A percentile compares a stretch with the other conserved stretches of the same genome.
Conservation (phyloP, 2,888 invertebrate species). For the Callyntrura sp. region DNA sequence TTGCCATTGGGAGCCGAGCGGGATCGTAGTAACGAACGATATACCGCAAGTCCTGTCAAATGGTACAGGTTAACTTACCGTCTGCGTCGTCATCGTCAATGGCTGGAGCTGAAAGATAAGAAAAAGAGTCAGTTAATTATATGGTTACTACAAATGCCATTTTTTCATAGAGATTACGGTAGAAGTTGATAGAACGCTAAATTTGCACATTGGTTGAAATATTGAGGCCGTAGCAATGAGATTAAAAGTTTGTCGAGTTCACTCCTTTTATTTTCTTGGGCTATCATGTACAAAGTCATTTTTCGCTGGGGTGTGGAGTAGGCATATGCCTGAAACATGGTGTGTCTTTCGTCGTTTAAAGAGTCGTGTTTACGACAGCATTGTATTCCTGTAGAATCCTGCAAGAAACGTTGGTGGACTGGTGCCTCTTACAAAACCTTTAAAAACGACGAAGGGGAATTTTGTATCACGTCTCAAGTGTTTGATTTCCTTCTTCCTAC, state of each 20-base stretch:
- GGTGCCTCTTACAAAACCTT: background rate
- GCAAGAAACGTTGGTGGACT: too few relatives aligned
- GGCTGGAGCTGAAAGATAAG: slow-evolving; percentile 82
- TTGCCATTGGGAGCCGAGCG: background rate
- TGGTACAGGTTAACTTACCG: slow-evolving; percentile 86
- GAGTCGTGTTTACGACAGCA: too few relatives aligned
- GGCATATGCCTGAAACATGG: background rate
- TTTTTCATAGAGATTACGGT: too few relatives aligned
- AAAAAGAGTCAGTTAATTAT: slow-evolving; percentile 8
- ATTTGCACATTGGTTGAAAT: background rate
- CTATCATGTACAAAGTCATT: background rate
- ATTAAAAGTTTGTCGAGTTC: background rate
- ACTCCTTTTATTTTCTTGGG: background rate
- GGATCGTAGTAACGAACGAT: background rate
- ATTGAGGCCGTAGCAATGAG: background rate
- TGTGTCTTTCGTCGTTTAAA: too few relatives aligned
- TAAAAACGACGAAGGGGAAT: background rate
- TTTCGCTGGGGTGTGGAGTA: background rate
- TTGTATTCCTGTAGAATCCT: too few relatives aligned
- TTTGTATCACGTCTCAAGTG: background rate
- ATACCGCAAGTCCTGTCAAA: slow-evolving; percentile 85
- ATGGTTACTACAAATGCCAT: background rate
- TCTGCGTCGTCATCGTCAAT: slow-evolving; percentile 83
- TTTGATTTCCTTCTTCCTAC: slow-evolving; percentile 61
- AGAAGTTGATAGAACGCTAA: background rate